Base-by-base conservation (phyloP, 2,797 vertebrate genomes). In the Gallinago solitaria region DNA sequence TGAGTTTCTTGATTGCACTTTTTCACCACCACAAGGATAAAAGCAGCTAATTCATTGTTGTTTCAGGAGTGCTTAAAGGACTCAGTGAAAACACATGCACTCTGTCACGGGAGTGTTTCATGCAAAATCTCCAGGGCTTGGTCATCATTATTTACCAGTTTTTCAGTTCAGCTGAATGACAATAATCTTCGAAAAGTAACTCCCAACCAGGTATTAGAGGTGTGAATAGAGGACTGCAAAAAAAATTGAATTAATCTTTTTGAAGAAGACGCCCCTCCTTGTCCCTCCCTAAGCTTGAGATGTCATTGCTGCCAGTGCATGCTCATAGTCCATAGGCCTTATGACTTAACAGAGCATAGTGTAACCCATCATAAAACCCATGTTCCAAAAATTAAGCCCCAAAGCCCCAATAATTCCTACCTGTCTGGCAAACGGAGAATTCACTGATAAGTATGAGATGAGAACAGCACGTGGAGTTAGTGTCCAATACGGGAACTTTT, bases 231-330 rank as follows among this genome's bases (percentile, higher is more conserved):
- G 15, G 6, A 37, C 23, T 50, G 43, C 7, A 63, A 83, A 76
- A 76, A 30, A 18, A 76, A 54, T 2, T 1, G 3, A 68, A 35
- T 17, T 61, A 70, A 61, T 24, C 10, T 28, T 43, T 77, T 43
- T 43, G 32, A 76, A 77, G 28, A 67, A 15, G 32, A 47, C 5
- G 5, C 41, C 1, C 4, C 4, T 39, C 1, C 1, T 8, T 13
- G 0, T 6, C 5, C 18, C 23, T 48, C 61, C 23, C 23, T 3
- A 12, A 74, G 30, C 4, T 43, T 43, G 41, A 80, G 41, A 68
- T 68, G 33, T 43, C 9, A 4, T 25, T 74, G 41, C 3, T 61
- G 21, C 17, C 1, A 4, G 20, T 27, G 16, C 59, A 30, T 7
- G n/a, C 18, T 67, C 24, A 0, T 16, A 78, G 53, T 19, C 45